Evolutionary conservation across 30 jellyfish, hydroid and myxozoan genomes (phyloP).

Genomic region (Aurelia aurita): DNA sequence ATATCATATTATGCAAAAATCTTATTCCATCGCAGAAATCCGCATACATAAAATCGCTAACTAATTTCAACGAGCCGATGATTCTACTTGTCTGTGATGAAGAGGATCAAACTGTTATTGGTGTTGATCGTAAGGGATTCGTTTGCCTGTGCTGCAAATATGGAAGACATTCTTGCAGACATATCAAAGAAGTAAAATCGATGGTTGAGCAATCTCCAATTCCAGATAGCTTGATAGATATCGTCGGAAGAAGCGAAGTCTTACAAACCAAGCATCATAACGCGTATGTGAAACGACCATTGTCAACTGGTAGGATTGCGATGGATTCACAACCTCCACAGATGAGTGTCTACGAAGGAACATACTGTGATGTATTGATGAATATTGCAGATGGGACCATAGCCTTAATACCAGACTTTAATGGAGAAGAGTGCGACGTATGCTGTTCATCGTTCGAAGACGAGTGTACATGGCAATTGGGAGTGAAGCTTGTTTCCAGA

Average conservation of each 20-base stretch:
- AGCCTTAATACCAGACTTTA: not conserved
- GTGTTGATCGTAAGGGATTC: slow-evolving; percentile 6
- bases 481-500: not conserved
- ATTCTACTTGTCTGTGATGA: not conserved
- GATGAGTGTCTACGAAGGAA: slow-evolving; percentile 2
- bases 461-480: not conserved
- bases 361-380: slow-evolving; percentile 1
- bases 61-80: not conserved
- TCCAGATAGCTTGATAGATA: not conserved
- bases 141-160: slow-evolving; percentile 2
- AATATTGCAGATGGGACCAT: not conserved
- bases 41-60: too few relatives aligned
- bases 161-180: slow-evolving; percentile 21
- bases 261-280: not conserved
- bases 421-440: too few relatives aligned
- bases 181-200: not conserved
- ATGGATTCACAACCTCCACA: not conserved
- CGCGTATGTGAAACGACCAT: not conserved
- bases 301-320: not conserved
- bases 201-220: not conserved
- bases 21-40: too few relatives aligned
- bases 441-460: not conserved
- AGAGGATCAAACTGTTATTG: slow-evolving; percentile 1
- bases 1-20: too few relatives aligned
- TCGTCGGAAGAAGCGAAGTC: not conserved